phyloP scores from a whole-genome alignment of 1,140 invertebrate species.

The Drosophila fuyamai region DNA sequence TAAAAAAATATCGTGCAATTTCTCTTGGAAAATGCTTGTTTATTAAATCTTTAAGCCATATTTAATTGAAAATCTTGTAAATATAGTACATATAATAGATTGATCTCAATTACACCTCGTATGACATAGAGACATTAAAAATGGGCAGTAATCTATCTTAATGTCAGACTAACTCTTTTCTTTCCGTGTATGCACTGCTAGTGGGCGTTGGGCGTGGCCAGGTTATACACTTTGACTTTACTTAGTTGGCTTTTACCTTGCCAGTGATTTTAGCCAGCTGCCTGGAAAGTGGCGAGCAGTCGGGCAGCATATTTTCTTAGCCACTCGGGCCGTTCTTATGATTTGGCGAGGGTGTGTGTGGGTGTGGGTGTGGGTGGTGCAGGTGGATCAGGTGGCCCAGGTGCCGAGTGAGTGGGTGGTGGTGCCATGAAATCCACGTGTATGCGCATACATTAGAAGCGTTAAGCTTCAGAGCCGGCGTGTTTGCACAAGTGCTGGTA shows the following conservation, averaged over 20 bases:
- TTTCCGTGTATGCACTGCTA: constrained; percentile 12
- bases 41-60: too few relatives aligned
- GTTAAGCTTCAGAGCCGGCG: constrained; percentile 38
- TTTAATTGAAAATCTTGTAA: too few relatives aligned
- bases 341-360: constrained; percentile 14
- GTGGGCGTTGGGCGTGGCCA: constrained; percentile 40
- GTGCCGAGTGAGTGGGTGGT: constrained; percentile 7
- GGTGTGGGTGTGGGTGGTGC: constrained; percentile 8
- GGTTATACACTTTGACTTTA: constrained; percentile 67
- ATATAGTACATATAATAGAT: too few relatives aligned
- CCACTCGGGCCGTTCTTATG: constrained; percentile 50
- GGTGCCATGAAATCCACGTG: constrained; percentile 22
- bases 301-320: constrained; percentile 69
- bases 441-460: constrained; percentile 68
- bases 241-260: constrained; percentile 78
- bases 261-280: constrained; percentile 59
- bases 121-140: too few relatives aligned
- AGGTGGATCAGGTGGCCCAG: constrained; percentile 10
- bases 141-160: too few relatives aligned
- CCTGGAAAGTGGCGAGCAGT: constrained; percentile 24
- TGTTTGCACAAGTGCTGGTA: constrained; percentile 54
- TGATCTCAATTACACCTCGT: too few relatives aligned
- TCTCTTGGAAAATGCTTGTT: too few relatives aligned
- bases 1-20: neutral
- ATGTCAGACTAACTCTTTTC: neutral